Evolutionary conservation across 2,888 invertebrate genomes (phyloP).

Genomic region (Ophioninae sp.): DNA sequence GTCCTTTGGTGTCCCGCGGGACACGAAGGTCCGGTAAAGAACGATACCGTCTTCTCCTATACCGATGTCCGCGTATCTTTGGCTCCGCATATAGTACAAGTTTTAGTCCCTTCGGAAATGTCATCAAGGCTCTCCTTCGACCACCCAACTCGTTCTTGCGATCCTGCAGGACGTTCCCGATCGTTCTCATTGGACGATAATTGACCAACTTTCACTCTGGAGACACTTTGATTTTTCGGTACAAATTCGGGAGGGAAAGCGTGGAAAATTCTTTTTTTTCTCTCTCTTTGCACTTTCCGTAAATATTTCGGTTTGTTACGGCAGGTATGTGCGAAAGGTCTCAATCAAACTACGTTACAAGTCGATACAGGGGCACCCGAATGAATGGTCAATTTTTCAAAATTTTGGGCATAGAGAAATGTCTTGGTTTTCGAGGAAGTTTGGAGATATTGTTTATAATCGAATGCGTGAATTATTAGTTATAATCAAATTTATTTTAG

Average conservation of each 20-base stretch:
- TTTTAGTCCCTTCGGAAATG: slow-evolving; percentile 8
- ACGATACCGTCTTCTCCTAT: slow-evolving; percentile 36
- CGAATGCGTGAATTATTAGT: too few species aligned
- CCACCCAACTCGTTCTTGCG: slow-evolving; percentile 52
- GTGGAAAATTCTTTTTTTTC: slow-evolving; percentile 7
- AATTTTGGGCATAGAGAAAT: too few species aligned
- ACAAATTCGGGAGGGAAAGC: slow-evolving; percentile 12
- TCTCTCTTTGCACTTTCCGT: background rate
- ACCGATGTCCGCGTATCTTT: background rate
- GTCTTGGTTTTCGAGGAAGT: background rate
- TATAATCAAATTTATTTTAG: too few species aligned
- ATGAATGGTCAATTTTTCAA: too few species aligned
- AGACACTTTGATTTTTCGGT: background rate
- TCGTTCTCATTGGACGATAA: slow-evolving; percentile 37
- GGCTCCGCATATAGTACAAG: background rate
- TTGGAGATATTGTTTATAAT: too few species aligned
- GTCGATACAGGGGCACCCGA: background rate
- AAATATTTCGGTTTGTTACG: background rate
- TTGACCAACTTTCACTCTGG: slow-evolving; percentile 27
- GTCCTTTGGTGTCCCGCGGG: slow-evolving; percentile 47
- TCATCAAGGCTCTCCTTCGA: slow-evolving; percentile 15
- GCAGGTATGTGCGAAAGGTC: background rate
- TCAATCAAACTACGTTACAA: background rate
- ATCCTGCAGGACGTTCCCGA: slow-evolving; percentile 28
- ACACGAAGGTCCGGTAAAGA: slow-evolving; percentile 36